These are phyloP conservation scores for Muscicapa adusta DNA, from an alignment of 2,113 vertebrate species.

Conservation along the genomic window DNA sequence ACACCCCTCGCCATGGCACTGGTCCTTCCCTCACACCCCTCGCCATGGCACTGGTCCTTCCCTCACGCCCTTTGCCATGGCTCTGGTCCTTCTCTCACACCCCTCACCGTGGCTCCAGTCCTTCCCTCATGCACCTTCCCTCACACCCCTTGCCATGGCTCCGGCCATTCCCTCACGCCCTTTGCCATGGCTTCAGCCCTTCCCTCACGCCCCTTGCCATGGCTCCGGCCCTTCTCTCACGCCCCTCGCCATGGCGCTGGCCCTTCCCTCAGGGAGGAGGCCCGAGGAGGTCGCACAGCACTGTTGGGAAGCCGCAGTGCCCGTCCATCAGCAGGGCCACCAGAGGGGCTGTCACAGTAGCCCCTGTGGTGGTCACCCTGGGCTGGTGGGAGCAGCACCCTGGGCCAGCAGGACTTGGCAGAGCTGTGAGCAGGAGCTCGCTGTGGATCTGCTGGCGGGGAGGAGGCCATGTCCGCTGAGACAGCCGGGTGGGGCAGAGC, in stretches of 20 bases:
- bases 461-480: fast-evolving
- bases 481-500: fast-evolving
- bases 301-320: fast-evolving
- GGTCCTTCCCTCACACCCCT: background rate
- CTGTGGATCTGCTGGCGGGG: fast-evolving
- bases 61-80: background rate
- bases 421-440: background rate
- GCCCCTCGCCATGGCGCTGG: fast-evolving
- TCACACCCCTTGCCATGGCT: fast-evolving
- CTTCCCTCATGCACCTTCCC: no score
- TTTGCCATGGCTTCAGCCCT: fast-evolving
- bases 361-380: fast-evolving
- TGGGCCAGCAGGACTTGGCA: background rate
- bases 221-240: background rate
- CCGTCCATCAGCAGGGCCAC: background rate
- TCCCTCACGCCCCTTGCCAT: fast-evolving
- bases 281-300: fast-evolving
- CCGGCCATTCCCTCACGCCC: background rate
- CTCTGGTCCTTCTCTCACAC: fast-evolving
- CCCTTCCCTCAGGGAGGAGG: background rate
- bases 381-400: background rate
- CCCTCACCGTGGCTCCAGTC: fast-evolving
- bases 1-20: fast-evolving
- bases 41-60: no score
- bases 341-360: fast-evolving